Base-by-base conservation (phyloP, 2,113 vertebrate species). In the Ictalurus furcatus region DNA sequence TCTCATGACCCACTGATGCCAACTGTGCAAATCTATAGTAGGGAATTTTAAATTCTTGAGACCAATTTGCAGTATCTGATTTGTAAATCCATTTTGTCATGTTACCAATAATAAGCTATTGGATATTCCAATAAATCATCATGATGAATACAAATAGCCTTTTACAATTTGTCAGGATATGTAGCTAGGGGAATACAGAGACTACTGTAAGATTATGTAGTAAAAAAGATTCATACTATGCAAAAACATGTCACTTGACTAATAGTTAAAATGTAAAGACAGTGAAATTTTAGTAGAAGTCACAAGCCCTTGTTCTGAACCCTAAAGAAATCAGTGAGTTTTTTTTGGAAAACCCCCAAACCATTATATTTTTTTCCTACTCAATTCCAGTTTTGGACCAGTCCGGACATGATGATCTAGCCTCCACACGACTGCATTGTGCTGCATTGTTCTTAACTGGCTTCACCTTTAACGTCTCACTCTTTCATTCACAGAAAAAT, bases 401-500 rank as follows among this genome's bases (percentile, higher is more conserved):
- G 59, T 65, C 34, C 44, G 23, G 59, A 65, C 37, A 28, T 67
- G 44, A 17, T 69, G n/a, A 67, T 48, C 6, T 48, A 61, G 23
- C 9, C 4, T 61, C 17, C 11, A 67, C 40, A 67, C 25, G 61
- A n/a, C 83, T 67, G 61, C 40, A 48, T 25, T 44, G 1, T 59
- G 21, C 11, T 67, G 4, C 28, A 17, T 67, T 87, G 44, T 69
- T 69, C 11, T 25, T 48, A 63, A 28, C 3, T 54, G n/a, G 34
- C 52, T 40, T 44, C 6, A 73, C 30, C 28, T 16, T 48, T n/a
- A 83, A 81, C 11, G 3, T 84, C 34, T 84, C 34, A 63, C 13
- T 28, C 23, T 84, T 88, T 73, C 28, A 63, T 44, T 83, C 19
- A 52, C 69, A 88, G 81, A 84, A 88, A 81, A 76, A 88, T 88